Evolutionary conservation across 1,140 invertebrate species (phyloP), one percentile per base, ranked within the genome.

Genomic region (Cotesia typhae): DNA sequence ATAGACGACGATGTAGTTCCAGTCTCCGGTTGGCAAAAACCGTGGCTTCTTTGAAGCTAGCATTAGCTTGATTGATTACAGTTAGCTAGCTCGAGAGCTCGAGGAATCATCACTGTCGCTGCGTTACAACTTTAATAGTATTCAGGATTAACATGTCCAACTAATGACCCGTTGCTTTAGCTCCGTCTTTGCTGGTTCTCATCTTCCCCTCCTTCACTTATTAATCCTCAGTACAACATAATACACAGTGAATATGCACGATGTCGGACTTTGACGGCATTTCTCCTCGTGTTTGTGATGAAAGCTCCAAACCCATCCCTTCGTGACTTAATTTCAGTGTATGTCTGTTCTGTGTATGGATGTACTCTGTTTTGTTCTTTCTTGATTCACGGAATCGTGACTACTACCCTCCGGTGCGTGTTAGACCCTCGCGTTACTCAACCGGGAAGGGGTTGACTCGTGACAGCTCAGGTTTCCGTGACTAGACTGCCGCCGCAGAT

Each of bases 131-230:
- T 73, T 76, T 75, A 75, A 75, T 75, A 74, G 77, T 76, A 75
- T 71, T 65, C 74, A 47, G 73, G 76, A 79, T 79, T 79, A 79
- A 75, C 77, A 79, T 79, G 76, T 79, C 76, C 69, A 71, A 75
- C 74, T 79, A 79, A 79, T 73, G 76, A 79, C 70, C 70, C 64
- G 67, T 72, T 36, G 41, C 17, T 70, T 69, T 63, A 14, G 55
- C n/a, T 59, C 57, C 14, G 35, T 60, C 47, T 65, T 60, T 14
- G 52, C 53, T 47, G 14, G 35, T 60, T 36, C 47, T 51, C 41
- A 20, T 28, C 17, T 35, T 37, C 7, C 35, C 12, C 52, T 59
- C 14, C 14, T 14, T 14, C 5, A 14, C 41, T 63, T 63, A 17
- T 47, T 17, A 7, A 10, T 52, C 4, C 17, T 38, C 20, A 28